Conservation (phyloP, 2,113 vertebrate species). For the Paracanthobrama guichenoti region DNA sequence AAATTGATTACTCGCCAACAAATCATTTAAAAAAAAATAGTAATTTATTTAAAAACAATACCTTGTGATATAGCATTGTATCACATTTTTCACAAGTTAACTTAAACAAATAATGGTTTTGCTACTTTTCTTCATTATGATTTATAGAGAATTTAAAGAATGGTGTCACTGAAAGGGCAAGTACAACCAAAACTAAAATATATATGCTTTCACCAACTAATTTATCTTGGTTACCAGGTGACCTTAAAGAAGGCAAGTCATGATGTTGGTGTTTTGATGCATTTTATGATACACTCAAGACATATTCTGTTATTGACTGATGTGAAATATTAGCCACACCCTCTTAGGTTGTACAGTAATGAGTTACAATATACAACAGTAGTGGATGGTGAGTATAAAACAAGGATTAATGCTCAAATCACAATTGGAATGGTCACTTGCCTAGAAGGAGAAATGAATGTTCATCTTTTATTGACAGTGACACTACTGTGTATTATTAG, state of each 20-base stretch:
- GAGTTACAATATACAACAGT: background rate
- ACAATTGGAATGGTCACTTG: background rate
- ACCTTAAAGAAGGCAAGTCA: background rate
- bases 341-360: background rate
- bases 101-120: no score
- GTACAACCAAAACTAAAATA: background rate
- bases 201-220: no score
- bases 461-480: background rate
- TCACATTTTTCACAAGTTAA: no score
- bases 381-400: background rate
- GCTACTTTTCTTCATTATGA: no score
- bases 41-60: no score
- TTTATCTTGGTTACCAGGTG: background rate
- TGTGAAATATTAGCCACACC: background rate
- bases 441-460: conserved; percentile 9
- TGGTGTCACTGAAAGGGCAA: background rate
- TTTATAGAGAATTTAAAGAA: no score
- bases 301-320: background rate
- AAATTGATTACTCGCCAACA: no score
- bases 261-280: background rate
- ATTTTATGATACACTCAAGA: background rate
- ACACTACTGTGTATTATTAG: conserved; percentile 1
- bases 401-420: background rate
- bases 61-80: no score
- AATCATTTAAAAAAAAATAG: no score